phyloP scores from a whole-genome alignment of 2,888 invertebrate genomes.

The Saturnia pavonia region DNA sequence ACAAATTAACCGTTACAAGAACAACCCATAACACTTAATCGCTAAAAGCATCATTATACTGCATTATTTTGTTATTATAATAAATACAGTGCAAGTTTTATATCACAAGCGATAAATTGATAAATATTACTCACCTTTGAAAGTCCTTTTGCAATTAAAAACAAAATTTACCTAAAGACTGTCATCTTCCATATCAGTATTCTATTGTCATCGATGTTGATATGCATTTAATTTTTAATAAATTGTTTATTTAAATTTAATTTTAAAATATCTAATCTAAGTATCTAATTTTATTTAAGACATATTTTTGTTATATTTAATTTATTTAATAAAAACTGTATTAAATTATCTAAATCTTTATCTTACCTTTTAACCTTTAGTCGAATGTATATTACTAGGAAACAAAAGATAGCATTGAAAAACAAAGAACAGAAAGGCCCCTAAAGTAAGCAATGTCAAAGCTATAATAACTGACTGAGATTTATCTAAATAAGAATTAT shows the following conservation, averaged over 20 bases:
- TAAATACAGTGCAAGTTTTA: too few species aligned
- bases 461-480: not conserved
- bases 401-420: not conserved
- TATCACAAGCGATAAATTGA: not conserved
- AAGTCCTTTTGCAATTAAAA: not conserved
- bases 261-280: not conserved
- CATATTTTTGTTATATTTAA: conserved; percentile 10
- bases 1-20: too few species aligned
- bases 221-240: not conserved
- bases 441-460: not conserved
- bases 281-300: conserved; percentile 6
- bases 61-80: too few species aligned
- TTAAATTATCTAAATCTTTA: not conserved
- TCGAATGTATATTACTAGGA: not conserved
- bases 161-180: conserved; percentile 8
- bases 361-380: not conserved
- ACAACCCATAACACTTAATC: too few species aligned
- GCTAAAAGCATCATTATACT: too few species aligned
- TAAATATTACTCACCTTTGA: not conserved
- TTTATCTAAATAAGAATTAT: not conserved
- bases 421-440: not conserved
- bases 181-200: conserved; percentile 13
- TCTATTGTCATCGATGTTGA: not conserved
- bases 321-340: conserved; percentile 13
- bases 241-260: conserved; percentile 1